Base-by-base conservation (phyloP, 1,140 invertebrate species). In the Anastrepha obliqua region DNA sequence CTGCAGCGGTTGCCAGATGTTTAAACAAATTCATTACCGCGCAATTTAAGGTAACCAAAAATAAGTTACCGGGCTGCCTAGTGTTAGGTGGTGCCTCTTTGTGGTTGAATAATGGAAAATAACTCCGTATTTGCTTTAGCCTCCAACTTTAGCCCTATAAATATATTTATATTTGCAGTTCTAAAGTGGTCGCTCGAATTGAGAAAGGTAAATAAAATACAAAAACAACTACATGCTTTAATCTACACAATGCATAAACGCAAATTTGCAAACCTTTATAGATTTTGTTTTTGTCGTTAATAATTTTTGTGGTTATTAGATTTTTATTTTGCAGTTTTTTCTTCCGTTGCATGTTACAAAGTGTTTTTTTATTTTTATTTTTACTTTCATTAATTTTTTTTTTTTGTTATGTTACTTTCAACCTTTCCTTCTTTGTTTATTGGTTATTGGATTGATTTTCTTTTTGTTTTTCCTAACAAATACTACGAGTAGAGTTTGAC, bases 401-500 rank as follows among this genome's bases (percentile, higher is more conserved):
- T 74, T 74, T 74, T 74, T 44, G 42, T 74, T 74, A 47, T 44
- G 42, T 74, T 74, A 47, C 39, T 17, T 67, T 67, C 39, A 44
- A 74, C 39, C 42, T 17, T 47, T 9, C 42, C 4, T 74, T 7
- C 13, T 47, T 42, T 7, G 7, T 7, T 74, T 44, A 74, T 44
- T 44, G 44, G 67, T 74, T 47, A 74, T 17, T 74, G 44, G 67
- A 74, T 74, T 74, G 44, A 74, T 47, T 74, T 44, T 29, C 29
- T 29, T 29, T 29, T 29, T 29, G 8, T 44, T 74, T 74, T 74
- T 15, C 67, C 67, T 74, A 74, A 44, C 39, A 42, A 74, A 74
- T 74, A 74, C 67, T 47, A 74, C 67, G 67, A 74, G 67, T 47
- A 15, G 42, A 74, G 11, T 70, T 70, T 70, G 67, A 44, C 44